These are phyloP conservation scores for Eudemis profundana DNA, from an alignment of 2,888 invertebrate genomes.

Conservation along the genomic window DNA sequence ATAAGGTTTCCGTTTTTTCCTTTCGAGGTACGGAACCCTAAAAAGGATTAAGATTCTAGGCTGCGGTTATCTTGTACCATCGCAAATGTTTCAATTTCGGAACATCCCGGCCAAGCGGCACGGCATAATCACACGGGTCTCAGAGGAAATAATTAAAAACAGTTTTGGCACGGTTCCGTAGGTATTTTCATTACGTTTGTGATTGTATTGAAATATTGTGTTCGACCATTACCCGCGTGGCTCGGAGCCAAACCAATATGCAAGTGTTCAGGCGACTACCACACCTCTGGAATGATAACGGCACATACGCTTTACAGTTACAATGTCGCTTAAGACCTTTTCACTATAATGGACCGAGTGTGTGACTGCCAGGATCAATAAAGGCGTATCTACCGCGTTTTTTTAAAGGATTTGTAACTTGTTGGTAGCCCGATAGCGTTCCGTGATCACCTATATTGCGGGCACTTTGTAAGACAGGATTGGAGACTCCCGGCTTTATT, in stretches of 20 bases:
- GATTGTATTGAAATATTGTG: conserved; percentile 44
- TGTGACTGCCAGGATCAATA: not conserved
- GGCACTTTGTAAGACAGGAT: conserved; percentile 39
- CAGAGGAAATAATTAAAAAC: conserved; percentile 43
- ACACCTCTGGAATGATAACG: not conserved
- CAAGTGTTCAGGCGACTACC: conserved; percentile 37
- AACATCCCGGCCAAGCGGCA: conserved; percentile 1
- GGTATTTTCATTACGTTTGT: conserved; percentile 42
- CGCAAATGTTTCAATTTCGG: not conserved
- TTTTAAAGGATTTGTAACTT: not conserved
- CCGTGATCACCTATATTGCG: conserved; percentile 40
- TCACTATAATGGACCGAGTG: not conserved
- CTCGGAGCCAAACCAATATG: conserved; percentile 43
- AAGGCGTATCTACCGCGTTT: not conserved
- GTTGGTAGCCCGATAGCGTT: not conserved
- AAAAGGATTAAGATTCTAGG: not conserved
- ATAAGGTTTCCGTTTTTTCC: too few relatives aligned
- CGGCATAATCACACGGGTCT: conserved; percentile 23
- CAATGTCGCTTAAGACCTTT: not conserved
- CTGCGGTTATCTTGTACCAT: not conserved
- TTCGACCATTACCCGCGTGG: conserved; percentile 39
- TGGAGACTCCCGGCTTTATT: conserved; percentile 36
- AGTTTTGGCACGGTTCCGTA: conserved; percentile 38
- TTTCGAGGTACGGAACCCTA: too few relatives aligned
- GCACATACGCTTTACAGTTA: not conserved